Evolutionary conservation across 2,113 vertebrate genomes (phyloP).

Genomic region (Opisthocomus hoazin): DNA sequence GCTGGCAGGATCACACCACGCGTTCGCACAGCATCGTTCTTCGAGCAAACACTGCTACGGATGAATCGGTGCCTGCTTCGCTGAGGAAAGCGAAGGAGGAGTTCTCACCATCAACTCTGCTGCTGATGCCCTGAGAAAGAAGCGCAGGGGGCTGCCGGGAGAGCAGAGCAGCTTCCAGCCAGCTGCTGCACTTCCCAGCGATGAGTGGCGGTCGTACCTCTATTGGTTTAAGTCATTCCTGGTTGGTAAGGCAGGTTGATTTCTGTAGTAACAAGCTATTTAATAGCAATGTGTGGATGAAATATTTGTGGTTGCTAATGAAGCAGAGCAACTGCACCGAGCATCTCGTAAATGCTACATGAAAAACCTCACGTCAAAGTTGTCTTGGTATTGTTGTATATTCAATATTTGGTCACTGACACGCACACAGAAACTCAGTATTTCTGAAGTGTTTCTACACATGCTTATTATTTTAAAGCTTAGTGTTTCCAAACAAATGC

Average conservation of each 20-base stretch:
- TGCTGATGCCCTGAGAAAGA: background rate
- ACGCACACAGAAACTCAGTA: background rate
- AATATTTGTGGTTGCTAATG: background rate
- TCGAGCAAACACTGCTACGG: background rate
- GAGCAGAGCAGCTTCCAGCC: background rate
- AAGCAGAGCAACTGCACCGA: background rate
- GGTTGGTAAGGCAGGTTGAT: background rate
- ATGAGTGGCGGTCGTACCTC: rapidly evolving
- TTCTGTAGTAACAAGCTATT: background rate
- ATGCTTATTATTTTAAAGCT: background rate
- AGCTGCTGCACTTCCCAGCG: background rate
- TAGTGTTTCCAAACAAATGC: background rate
- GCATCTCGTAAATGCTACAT: rapidly evolving
- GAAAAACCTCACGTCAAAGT: background rate
- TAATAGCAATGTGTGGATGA: background rate
- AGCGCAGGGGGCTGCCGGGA: background rate
- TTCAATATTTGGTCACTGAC: background rate
- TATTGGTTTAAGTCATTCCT: background rate
- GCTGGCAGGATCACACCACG: background rate
- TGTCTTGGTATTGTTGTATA: background rate
- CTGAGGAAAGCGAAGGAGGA: background rate
- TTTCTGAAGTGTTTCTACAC: background rate
- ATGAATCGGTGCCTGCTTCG: background rate
- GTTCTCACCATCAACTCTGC: background rate
- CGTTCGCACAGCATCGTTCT: rapidly evolving